phyloP scores from a whole-genome alignment of 2,797 vertebrate genomes.

The Pelobates cultripes region DNA sequence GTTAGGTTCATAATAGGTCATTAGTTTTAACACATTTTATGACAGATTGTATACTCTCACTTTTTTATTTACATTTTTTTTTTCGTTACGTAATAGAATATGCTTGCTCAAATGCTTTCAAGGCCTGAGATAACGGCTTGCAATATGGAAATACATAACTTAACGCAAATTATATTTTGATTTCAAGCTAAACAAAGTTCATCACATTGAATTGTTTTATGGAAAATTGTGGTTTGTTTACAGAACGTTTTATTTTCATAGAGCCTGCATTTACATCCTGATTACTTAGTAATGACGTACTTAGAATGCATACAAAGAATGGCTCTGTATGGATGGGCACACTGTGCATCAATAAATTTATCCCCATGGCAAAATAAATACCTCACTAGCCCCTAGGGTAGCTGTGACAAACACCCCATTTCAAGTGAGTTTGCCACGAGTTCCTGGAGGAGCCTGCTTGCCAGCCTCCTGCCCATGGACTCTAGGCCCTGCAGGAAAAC shows the following conservation, averaged over 20 bases:
- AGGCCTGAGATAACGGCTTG: not conserved
- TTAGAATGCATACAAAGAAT: not conserved
- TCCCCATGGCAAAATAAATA: no score
- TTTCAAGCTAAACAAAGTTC: not conserved
- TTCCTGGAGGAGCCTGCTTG: no score
- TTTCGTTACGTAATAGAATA: not conserved
- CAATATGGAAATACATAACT: not conserved
- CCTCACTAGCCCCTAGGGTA: no score
- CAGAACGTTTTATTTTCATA: not conserved
- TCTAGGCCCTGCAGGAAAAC: no score
- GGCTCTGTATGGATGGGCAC: no score
- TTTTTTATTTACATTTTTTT: not conserved
- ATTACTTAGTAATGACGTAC: not conserved
- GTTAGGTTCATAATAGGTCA: not conserved
- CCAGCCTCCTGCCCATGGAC: no score
- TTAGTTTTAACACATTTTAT: not conserved
- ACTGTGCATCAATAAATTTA: no score
- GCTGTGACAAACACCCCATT: no score
- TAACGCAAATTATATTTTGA: not conserved
- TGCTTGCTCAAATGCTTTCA: not conserved
- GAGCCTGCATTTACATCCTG: not conserved
- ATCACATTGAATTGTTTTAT: not conserved
- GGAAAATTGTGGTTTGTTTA: not conserved
- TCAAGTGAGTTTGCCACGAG: no score
- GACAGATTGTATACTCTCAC: not conserved